Base-by-base conservation (phyloP, 2,888 invertebrate genomes). In the Globia sparganii region DNA sequence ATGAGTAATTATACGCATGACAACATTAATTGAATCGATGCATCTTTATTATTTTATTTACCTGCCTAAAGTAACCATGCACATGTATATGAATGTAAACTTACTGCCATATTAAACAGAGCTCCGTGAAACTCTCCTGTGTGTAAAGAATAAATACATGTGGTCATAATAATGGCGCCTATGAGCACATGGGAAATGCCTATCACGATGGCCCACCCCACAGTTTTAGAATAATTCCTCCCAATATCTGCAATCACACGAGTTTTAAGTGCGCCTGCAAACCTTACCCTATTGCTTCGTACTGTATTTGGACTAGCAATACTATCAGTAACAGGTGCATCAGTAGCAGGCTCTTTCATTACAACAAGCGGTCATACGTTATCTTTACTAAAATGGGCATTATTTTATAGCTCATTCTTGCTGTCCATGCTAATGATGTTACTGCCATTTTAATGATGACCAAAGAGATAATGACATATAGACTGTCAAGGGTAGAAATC, bases 21-120 rank as follows among this genome's bases (percentile, higher is more conserved):
- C 9, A 34, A n/a, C 34, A 34, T 73, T 15, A 58, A 21, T 34
- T 31, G 1, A 43, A 73, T 58, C n/a, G 31, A 40, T 40, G 5
- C n/a, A n/a, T 25, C 18, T 31, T n/a, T 37, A 28, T 40, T 1
- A 40, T 58, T 46, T 37, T 8, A 34, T 34, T 74, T 46, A 13
- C 25, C 15, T 46, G 13, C 25, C 15, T 34, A 18, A 18, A 62
- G 9, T n/a, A 62, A 75, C 25, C 37, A 11, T 37, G 31, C 18
- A 31, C 61, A 18, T 62, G 34, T 67, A 77, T 78, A 68, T 13
- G 28, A 78, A 78, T 49, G 25, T 43, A 81, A 69, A 80, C 81
- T 81, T 81, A 81, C 81, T 69, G 80, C 80, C 0, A 84, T 13
- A 73, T 68, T 31, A 84, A 72, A 81, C 9, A 69, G 8, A 66